phyloP scores from a whole-genome alignment of 2,113 vertebrate species.

The Ovibos moschatus region DNA sequence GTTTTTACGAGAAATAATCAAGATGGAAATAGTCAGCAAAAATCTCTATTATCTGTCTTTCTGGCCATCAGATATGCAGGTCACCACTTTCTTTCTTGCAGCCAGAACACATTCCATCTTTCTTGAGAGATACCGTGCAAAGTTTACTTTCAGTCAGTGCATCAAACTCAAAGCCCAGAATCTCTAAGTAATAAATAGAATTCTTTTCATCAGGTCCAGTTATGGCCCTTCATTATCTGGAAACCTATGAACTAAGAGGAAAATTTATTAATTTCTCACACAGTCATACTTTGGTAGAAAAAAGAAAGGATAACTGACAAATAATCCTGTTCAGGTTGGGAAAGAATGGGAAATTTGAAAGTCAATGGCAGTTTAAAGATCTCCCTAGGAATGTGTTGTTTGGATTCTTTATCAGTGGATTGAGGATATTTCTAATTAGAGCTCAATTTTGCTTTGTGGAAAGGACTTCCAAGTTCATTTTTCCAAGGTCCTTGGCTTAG shows the following conservation, averaged over 20 bases:
- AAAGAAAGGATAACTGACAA: neutral
- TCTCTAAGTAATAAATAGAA: neutral
- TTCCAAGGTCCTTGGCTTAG: neutral
- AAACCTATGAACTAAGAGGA: neutral
- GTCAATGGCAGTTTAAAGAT: neutral
- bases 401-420: neutral
- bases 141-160: neutral
- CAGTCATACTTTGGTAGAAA: neutral
- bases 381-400: neutral
- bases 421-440: neutral
- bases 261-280: neutral
- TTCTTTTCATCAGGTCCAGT: neutral
- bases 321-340: neutral
- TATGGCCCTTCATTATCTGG: neutral
- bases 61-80: neutral
- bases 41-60: neutral
- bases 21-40: neutral
- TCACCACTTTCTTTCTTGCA: neutral
- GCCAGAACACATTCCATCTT: neutral
- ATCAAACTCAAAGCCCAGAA: neutral
- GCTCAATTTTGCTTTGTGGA: neutral
- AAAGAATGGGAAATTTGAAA: neutral
- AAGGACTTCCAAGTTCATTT: neutral
- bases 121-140: neutral
- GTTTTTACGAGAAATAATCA: neutral